Base-by-base conservation (phyloP, 2,113 vertebrate genomes). In the Clinocottus analis region DNA sequence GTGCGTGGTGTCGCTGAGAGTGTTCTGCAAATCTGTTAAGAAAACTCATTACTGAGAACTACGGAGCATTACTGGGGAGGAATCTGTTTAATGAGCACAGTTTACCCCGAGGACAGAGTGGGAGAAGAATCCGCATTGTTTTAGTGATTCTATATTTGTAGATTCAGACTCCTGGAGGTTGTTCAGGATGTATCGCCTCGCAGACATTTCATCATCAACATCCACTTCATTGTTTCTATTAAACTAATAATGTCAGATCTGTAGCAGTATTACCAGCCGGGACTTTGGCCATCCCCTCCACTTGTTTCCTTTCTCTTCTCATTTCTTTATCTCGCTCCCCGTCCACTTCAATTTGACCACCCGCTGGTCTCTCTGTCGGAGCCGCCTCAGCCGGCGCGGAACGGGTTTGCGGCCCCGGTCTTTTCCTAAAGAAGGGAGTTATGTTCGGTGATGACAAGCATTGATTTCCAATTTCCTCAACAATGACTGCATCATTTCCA, bases 381-480 rank as follows among this genome's bases (percentile, higher is more conserved):
- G 65, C 87, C 84, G 85, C 75, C 77, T 78, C 61, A 65, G 72
- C 85, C 89, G 81, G 79, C 85, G 70, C 91, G 90, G 87, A 89
- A 80, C 81, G 23, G 68, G 71, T 25, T 86, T 91, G 88, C 95
- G 90, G 90, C 94, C 87, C 77, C 93, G 87, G 93, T 90, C 87
- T n/a, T n/a, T n/a, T 92, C 86, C 90, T 95, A 83, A 94, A 94
- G 78, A 88, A 84, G 33, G 58, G 37, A 87, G 82, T 95, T 95
- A 95, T 94, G 94, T 94, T 92, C 92, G 78, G 94, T 89, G 96
- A 96, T 96, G 96, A 96, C 96, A 97, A 95, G 95, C 97, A 97
- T 97, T 96, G 96, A 98, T 97, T 97, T 97, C 96, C 96, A 96
- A 96, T 98, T 97, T 97, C 96, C 96, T 96, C 92, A 94, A 94